phyloP scores from a whole-genome alignment of 2,797 vertebrate species.

The Galagoides demidoff region DNA sequence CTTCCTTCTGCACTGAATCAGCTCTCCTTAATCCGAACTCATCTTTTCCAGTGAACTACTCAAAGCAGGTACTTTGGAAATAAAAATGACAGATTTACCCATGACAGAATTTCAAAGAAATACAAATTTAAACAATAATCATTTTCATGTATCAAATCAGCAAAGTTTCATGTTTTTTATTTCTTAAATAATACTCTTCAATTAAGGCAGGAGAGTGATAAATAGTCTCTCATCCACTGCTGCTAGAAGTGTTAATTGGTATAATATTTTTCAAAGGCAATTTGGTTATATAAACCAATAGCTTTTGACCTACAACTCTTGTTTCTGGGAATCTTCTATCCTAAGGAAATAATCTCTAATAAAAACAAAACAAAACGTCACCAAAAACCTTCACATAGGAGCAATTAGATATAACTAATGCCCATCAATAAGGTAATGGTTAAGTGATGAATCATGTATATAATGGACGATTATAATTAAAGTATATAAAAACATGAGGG shows the following conservation, averaged over 20 bases:
- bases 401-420: neutral
- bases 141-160: neutral
- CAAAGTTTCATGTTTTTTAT: neutral
- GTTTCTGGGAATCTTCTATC: neutral
- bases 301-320: neutral
- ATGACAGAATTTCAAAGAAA: neutral
- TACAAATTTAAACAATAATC: neutral
- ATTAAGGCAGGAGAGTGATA: neutral
- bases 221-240: neutral
- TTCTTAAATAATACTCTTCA: neutral
- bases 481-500: neutral
- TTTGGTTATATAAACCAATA: neutral
- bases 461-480: neutral
- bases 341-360: constrained; percentile 14
- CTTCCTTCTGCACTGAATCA: neutral
- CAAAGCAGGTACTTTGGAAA: constrained; percentile 17
- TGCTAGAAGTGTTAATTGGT: neutral
- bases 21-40: neutral
- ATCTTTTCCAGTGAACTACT: neutral
- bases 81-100: neutral
- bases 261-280: neutral
- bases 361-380: too few relatives aligned
- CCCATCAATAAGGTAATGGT: neutral
- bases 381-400: neutral
- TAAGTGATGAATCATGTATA: neutral